Conservation (phyloP, 2,113 vertebrate genomes). For the Camarhynchus parvulus region DNA sequence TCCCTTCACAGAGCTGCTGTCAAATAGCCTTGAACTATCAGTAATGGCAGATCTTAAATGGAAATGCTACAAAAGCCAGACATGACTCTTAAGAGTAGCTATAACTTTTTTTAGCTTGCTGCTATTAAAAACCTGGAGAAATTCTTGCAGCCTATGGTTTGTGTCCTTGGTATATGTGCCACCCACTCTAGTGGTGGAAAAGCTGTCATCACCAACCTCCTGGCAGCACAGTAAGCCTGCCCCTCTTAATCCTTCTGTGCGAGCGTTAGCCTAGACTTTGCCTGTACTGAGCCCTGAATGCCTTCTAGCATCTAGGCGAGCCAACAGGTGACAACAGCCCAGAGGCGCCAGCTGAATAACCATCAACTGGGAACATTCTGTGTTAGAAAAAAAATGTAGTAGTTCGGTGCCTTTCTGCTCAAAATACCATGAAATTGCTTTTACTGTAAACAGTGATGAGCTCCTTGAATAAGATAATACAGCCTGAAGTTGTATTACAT, state of each 20-base stretch:
- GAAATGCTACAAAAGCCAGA: neutral
- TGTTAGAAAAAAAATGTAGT: neutral
- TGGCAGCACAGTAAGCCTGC: neutral
- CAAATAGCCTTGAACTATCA: neutral
- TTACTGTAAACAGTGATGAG: neutral
- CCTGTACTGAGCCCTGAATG: neutral
- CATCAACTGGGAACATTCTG: rapidly evolving
- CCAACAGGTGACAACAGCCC: neutral
- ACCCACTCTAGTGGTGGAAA: neutral
- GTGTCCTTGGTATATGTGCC: neutral
- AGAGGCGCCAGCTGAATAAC: neutral
- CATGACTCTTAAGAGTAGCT: neutral
- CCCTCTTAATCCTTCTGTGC: neutral
- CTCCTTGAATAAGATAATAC: neutral
- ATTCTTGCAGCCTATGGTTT: neutral
- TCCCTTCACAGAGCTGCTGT: neutral
- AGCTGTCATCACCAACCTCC: neutral
- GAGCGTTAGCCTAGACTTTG: rapidly evolving
- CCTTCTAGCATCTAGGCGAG: neutral
- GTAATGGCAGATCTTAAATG: neutral
- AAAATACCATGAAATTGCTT: neutral
- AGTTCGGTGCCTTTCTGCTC: neutral
- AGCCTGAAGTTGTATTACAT: neutral
- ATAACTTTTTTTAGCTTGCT: neutral
- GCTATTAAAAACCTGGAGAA: neutral